A percentile compares a stretch with the other conserved stretches of the same genome.
phyloP scores from a whole-genome alignment of 2,888 invertebrate genomes.

The Heliconius erato region DNA sequence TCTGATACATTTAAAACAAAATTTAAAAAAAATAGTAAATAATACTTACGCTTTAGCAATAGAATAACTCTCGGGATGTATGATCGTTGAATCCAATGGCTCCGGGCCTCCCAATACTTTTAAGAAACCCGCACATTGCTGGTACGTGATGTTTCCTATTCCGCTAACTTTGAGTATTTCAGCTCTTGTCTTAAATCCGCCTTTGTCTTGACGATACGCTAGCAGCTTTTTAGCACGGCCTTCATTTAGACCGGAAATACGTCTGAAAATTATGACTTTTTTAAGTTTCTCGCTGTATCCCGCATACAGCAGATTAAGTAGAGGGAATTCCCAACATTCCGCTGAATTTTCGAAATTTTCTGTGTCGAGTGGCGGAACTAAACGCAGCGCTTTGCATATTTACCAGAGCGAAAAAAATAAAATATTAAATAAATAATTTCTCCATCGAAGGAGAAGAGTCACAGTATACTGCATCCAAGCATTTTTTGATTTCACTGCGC shows the following conservation, averaged over 20 bases:
- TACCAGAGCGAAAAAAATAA: no score
- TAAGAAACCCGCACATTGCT: slow-evolving; percentile 96
- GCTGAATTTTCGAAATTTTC: no score
- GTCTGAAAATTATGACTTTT: slow-evolving; percentile 79
- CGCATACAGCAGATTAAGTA: not conserved
- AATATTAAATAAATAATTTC: no score
- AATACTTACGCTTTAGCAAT: slow-evolving; percentile 87
- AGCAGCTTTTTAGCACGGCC: slow-evolving; percentile 92
- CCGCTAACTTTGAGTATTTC: slow-evolving; percentile 92
- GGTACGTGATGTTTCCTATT: slow-evolving; percentile 93
- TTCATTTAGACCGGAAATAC: slow-evolving; percentile 93
- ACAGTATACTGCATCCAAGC: no score
- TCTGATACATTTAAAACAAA: slow-evolving; percentile 42
- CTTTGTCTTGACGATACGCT: slow-evolving; percentile 89
- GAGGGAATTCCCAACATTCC: no score
- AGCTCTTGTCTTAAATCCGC: slow-evolving; percentile 89
- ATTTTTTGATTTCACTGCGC: no score
- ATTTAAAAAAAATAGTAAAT: slow-evolving; percentile 10
- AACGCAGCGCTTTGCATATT: no score
- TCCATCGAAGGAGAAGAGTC: no score
- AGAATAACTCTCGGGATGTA: slow-evolving; percentile 96
- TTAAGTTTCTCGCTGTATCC: not conserved
- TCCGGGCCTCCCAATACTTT: slow-evolving; percentile 86
- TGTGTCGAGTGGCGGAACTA: no score
- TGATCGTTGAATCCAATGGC: slow-evolving; percentile 88